A percentile compares a stretch with the other conserved stretches of the same genome.
Evolutionary conservation across 2,797 vertebrate genomes (phyloP).

Genomic region (Chiloscyllium punctatum): DNA sequence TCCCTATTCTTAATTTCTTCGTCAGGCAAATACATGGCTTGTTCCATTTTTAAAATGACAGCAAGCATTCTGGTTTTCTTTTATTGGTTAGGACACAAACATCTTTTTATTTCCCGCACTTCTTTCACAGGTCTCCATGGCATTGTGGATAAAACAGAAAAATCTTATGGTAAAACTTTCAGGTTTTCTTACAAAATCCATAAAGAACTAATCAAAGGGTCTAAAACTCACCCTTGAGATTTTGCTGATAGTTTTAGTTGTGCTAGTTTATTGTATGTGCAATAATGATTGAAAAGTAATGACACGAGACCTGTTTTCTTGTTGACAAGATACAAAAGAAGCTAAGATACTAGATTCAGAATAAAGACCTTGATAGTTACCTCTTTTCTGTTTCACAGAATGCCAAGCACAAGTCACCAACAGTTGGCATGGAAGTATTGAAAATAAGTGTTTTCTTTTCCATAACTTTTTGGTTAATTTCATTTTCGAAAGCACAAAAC

Average conservation of each 20-base stretch:
- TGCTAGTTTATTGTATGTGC: neutral
- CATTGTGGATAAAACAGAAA: neutral
- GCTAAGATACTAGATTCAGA: neutral
- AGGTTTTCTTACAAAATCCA: neutral
- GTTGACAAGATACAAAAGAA: neutral
- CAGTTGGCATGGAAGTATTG: neutral
- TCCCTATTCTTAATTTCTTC: too few species aligned
- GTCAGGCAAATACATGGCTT: too few species aligned
- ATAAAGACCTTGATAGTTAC: neutral
- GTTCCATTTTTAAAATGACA: too few species aligned
- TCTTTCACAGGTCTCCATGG: too few species aligned
- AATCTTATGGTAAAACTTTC: neutral
- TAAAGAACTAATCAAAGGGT: neutral
- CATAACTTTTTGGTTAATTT: constrained; percentile 10
- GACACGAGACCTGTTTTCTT: neutral
- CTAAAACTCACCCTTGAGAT: neutral
- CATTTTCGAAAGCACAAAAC: neutral
- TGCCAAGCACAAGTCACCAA: constrained; percentile 33
- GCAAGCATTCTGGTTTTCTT: too few species aligned
- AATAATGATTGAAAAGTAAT: neutral
- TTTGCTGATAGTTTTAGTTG: neutral
- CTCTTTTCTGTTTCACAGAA: constrained; percentile 17
- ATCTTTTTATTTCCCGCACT: too few species aligned
- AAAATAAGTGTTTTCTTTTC: neutral
- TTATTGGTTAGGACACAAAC: too few species aligned